Evolutionary conservation across 1,140 invertebrate species (phyloP).

Genomic region (Anastrepha obliqua): DNA sequence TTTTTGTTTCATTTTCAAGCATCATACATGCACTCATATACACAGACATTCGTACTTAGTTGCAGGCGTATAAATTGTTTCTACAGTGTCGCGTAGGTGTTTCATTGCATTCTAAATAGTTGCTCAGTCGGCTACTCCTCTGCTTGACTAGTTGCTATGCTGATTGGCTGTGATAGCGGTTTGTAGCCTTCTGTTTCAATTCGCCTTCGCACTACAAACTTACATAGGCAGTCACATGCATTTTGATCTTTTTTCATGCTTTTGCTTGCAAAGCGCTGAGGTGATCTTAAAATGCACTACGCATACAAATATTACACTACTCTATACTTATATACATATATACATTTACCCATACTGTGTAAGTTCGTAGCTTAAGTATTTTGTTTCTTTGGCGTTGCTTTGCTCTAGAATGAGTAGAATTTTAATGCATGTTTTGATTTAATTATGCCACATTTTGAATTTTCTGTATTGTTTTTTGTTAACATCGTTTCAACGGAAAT

Average conservation of each 20-base stretch:
- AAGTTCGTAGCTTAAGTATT: constrained; percentile 33
- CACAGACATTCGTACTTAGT: too few relatives aligned
- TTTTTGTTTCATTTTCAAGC: background rate
- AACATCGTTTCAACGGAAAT: background rate
- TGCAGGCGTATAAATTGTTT: background rate
- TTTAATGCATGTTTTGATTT: constrained; percentile 32
- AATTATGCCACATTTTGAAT: constrained; percentile 9
- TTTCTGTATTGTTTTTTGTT: background rate
- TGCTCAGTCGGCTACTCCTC: background rate
- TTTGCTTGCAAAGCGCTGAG: background rate
- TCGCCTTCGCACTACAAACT: background rate
- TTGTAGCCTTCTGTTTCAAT: constrained; percentile 20
- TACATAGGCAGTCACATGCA: background rate
- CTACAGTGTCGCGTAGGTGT: constrained; percentile 32
- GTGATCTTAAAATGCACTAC: constrained; percentile 1
- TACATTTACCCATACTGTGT: too few relatives aligned
- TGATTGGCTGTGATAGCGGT: constrained; percentile 48
- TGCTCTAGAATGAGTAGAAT: background rate
- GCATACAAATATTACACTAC: background rate
- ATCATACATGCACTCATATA: too few relatives aligned
- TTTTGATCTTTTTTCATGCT: background rate
- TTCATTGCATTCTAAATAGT: background rate
- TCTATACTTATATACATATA: background rate
- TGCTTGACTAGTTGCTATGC: constrained; percentile 19
- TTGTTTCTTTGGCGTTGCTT: background rate